Evolutionary conservation across 2,888 invertebrate genomes (phyloP), one percentile per base, ranked within the genome.

Genomic region (Tenthredo distinguenda): DNA sequence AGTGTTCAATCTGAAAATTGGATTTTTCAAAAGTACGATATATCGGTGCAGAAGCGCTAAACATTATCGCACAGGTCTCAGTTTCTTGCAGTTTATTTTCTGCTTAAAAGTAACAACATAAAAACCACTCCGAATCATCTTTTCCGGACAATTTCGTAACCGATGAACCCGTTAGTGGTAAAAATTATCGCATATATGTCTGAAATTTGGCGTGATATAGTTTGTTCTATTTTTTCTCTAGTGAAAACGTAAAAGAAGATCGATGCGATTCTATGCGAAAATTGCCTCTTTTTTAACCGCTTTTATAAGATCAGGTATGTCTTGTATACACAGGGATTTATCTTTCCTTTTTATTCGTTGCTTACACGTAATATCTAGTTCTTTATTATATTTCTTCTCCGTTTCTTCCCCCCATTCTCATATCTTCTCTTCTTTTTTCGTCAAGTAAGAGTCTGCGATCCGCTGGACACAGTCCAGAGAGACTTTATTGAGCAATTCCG

Each of bases 401-500:
- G n/a, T 1, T n/a, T 50, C 43, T 55, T 62, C 3, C 12, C 7
- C 21, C 12, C 0, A 7, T 68, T 34, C 15, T 68, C 31, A 31
- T 47, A 1, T 47, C 4, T 47, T 26, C 6, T 9, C 15, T 47
- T 76, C 9, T 55, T 77, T 21, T 40, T 40, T 74, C 15, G 12
- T 7, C 34, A 55, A 55, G 55, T n/a, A 55, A 55, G n/a, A 55
- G 34, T 68, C 12, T 34, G 34, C 18, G 26, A 31, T 12, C 18
- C 34, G 5, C 34, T 68, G 68, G 68, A 68, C 68, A 68, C 68
- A 34, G 18, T 68, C 68, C 68, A 68, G 18, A 55, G 6, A 55
- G n/a, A 68, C 68, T 68, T 68, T 68, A 68, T 34, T 34, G 68
- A 68, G 68, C 68, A 68, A 68, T 68, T 68, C 7, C 68, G 34